phyloP scores from a whole-genome alignment of 2,113 vertebrate genomes.

The Athene noctua region DNA sequence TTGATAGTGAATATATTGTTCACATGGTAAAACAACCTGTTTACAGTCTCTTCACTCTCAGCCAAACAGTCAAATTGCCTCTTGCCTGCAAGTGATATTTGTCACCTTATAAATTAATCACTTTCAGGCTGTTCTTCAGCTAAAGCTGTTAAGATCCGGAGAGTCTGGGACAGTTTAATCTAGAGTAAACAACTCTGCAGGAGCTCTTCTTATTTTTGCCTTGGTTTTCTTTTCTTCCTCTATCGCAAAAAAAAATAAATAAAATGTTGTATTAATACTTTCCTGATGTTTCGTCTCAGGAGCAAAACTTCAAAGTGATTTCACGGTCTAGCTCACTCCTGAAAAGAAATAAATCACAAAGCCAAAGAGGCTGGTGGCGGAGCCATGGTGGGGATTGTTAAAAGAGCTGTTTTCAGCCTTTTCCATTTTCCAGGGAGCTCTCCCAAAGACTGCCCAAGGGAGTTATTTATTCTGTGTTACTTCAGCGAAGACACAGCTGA shows the following conservation, averaged over 20 bases:
- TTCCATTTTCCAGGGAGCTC: conserved; percentile 30
- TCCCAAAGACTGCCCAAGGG: conserved; percentile 15
- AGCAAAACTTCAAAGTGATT: conserved; percentile 66
- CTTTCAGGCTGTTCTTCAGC: conserved; percentile 4
- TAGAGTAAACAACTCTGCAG: conserved; percentile 57
- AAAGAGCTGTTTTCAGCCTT: conserved; percentile 31
- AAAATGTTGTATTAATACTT: conserved; percentile 34
- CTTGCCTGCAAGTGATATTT: conserved; percentile 45
- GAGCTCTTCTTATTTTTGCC: conserved; percentile 41
- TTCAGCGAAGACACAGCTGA: not conserved
- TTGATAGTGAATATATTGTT: not conserved
- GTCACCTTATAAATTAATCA: conserved; percentile 55
- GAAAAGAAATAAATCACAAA: conserved; percentile 58
- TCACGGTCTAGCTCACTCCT: conserved; percentile 53
- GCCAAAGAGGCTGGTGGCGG: conserved; percentile 20
- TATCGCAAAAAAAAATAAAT: not conserved
- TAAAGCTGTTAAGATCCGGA: not conserved
- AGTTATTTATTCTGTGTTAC: conserved; percentile 16
- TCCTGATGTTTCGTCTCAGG: conserved; percentile 48
- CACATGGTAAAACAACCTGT: not conserved
- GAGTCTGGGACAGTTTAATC: conserved; percentile 45
- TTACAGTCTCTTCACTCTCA: not conserved
- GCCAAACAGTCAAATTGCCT: not conserved
- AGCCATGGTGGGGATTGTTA: not conserved
- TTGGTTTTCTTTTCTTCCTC: not conserved